phyloP scores from a whole-genome alignment of 2,888 invertebrate species.

The Branchellion lobata region DNA sequence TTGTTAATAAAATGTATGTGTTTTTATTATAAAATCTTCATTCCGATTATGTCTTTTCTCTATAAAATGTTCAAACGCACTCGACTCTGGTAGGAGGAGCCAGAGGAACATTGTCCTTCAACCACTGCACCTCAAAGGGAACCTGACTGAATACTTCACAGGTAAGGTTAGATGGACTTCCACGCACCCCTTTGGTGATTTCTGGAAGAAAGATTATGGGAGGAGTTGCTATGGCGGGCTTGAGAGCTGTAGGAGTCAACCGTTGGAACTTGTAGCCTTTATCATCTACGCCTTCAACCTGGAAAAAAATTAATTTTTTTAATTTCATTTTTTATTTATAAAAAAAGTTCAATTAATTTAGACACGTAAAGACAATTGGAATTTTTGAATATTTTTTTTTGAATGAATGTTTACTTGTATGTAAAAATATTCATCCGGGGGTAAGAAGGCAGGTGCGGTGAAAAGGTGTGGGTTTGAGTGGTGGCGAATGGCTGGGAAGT shows the following conservation, averaged over 20 bases:
- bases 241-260: constrained; percentile 71
- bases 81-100: constrained; percentile 46
- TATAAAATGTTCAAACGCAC: not conserved
- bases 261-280: constrained; percentile 69
- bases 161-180: constrained; percentile 65
- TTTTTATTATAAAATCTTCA: too few relatives aligned
- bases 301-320: constrained; percentile 18
- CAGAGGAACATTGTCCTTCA: constrained; percentile 58
- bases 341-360: not conserved
- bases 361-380: not conserved
- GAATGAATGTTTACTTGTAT: constrained; percentile 69
- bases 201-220: constrained; percentile 66
- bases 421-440: constrained; percentile 71
- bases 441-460: constrained; percentile 68
- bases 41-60: too few relatives aligned
- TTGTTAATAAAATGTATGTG: too few relatives aligned
- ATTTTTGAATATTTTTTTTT: too few relatives aligned
- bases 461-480: constrained; percentile 62
- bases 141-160: constrained; percentile 70
- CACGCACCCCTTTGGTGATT: constrained; percentile 61
- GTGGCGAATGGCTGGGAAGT: constrained; percentile 56
- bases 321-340: not conserved
- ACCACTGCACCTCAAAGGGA: constrained; percentile 69
- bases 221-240: constrained; percentile 67
- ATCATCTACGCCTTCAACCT: constrained; percentile 71